These are phyloP conservation scores for Stenichneumon culpator DNA, from an alignment of 2,888 invertebrate species.

Conservation along the genomic window DNA sequence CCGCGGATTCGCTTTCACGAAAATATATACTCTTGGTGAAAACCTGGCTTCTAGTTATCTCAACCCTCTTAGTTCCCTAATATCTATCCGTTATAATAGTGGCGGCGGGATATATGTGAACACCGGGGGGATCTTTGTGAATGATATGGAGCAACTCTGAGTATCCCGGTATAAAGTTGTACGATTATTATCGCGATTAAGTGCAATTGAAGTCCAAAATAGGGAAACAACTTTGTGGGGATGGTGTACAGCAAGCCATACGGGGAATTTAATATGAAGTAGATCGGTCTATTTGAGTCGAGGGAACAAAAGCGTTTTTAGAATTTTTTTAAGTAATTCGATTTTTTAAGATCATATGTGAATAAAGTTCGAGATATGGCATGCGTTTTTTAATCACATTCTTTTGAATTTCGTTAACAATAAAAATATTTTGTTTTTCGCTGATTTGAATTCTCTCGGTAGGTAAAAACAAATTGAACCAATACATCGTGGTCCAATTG, in stretches of 20 bases:
- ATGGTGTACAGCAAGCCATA: neutral
- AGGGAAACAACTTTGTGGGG: neutral
- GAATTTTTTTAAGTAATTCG: no score
- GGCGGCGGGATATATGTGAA: neutral
- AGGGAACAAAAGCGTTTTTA: no score
- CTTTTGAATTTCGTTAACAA: no score
- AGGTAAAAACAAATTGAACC: neutral
- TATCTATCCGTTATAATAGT: neutral
- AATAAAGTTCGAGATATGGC: no score
- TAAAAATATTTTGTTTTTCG: no score
- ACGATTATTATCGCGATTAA: neutral
- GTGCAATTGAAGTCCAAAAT: neutral
- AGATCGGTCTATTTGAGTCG: no score
- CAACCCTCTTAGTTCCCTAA: neutral
- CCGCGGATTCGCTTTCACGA: constrained; percentile 28
- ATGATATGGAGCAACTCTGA: neutral
- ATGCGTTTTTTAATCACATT: no score
- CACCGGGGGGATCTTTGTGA: neutral
- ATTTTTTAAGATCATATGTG: no score
- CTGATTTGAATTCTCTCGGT: no score
- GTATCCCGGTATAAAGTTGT: neutral
- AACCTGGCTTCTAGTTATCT: neutral
- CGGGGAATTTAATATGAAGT: neutral
- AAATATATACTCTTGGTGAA: constrained; percentile 1
- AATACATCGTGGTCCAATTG: neutral